Conservation (phyloP, 2,888 invertebrate genomes). For the Gryllus longicercus region DNA sequence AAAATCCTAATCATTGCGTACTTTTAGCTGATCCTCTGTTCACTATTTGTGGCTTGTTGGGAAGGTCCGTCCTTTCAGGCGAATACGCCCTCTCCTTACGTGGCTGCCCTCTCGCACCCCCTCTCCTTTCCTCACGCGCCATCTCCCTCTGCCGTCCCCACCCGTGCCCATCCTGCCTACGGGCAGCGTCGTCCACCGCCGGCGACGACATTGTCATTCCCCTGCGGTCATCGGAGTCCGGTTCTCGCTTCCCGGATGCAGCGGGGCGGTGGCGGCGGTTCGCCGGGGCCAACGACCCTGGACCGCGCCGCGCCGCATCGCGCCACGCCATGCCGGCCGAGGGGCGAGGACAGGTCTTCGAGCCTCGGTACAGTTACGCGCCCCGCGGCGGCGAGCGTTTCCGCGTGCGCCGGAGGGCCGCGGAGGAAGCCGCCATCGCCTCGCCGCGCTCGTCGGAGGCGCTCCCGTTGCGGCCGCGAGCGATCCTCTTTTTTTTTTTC, state of each 20-base stretch:
- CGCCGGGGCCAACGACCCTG: neutral
- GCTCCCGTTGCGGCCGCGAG: too few species aligned
- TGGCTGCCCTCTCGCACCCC: too few species aligned
- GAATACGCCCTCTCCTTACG: too few species aligned
- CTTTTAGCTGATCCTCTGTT: too few species aligned
- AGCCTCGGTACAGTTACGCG: slow-evolving; percentile 4
- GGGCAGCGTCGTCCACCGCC: neutral
- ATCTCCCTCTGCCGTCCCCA: too few species aligned
- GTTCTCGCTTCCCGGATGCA: slow-evolving; percentile 11
- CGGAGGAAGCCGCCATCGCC: too few species aligned
- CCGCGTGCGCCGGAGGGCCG: neutral
- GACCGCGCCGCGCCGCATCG: neutral
- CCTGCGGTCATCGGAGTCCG: neutral
- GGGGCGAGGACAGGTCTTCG: neutral
- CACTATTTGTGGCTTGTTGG: too few species aligned
- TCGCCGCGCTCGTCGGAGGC: too few species aligned
- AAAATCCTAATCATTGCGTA: too few species aligned
- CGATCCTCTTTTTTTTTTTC: too few species aligned
- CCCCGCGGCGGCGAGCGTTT: neutral
- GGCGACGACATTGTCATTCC: neutral
- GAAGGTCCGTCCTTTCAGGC: too few species aligned
- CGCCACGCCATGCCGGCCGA: neutral
- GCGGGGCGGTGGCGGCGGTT: neutral
- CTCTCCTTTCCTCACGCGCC: too few species aligned
- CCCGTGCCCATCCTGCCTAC: neutral